Evolutionary conservation across 2,113 vertebrate genomes (phyloP).

Genomic region (Cinclus mexicanus): DNA sequence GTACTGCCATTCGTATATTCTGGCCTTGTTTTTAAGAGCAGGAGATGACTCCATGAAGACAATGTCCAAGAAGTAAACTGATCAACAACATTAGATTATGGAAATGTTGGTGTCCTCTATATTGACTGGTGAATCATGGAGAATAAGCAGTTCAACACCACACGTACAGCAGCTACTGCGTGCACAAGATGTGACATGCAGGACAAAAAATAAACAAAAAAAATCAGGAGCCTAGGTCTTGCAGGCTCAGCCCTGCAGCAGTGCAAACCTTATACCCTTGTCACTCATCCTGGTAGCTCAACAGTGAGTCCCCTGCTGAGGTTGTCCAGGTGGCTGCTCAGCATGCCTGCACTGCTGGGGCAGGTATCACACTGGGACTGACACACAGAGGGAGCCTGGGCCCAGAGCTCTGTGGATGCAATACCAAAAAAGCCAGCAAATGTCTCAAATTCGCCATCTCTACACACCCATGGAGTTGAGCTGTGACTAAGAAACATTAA

Average conservation of each 20-base stretch:
- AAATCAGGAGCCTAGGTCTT: accelerated
- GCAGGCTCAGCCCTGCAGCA: neutral
- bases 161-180: neutral
- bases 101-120: neutral
- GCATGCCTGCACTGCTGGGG: neutral
- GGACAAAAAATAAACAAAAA: neutral
- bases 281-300: accelerated
- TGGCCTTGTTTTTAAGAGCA: neutral
- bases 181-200: neutral
- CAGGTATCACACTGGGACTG: accelerated
- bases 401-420: neutral
- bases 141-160: neutral
- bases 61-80: neutral
- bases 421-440: accelerated
- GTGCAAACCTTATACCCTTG: accelerated
- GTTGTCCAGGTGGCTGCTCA: accelerated
- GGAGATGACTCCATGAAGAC: accelerated
- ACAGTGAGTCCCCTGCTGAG: accelerated
- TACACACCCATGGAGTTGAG: neutral
- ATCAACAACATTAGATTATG: neutral
- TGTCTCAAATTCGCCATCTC: neutral
- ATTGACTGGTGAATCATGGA: too few species aligned
- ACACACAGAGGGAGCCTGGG: accelerated
- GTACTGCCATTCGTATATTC: neutral
- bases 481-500: neutral